A percentile compares a stretch with the other conserved stretches of the same genome.
Conservation (phyloP, 2,113 vertebrate species). For the Apodemus sylvaticus region DNA sequence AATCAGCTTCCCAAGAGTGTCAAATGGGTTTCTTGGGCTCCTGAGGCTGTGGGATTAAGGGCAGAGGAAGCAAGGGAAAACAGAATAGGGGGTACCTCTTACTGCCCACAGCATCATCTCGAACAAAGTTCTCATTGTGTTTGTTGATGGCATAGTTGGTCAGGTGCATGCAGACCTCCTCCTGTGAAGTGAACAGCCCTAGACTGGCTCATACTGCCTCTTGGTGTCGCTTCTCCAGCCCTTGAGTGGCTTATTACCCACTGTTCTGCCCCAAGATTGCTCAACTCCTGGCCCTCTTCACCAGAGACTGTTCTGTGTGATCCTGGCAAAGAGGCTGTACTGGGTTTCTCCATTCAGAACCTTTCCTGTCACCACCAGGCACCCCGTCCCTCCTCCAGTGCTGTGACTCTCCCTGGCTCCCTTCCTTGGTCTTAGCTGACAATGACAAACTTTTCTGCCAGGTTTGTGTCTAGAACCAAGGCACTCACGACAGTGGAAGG, state of each 20-base stretch:
- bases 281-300: background rate
- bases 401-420: background rate
- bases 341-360: background rate
- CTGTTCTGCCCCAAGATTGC: background rate
- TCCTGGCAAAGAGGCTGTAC: background rate
- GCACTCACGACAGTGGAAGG: background rate
- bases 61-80: background rate
- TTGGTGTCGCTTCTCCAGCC: accelerated
- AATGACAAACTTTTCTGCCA: background rate
- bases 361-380: background rate
- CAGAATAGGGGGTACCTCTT: slow-evolving; percentile 85
- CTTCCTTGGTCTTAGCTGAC: background rate
- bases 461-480: background rate
- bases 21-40: background rate
- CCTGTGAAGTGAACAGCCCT: slow-evolving; percentile 72
- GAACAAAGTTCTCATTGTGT: slow-evolving; percentile 85
- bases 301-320: background rate
- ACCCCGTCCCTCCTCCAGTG: background rate
- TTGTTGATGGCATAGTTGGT: slow-evolving; percentile 91
- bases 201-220: background rate
- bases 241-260: background rate
- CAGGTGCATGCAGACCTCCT: slow-evolving; percentile 88
- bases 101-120: slow-evolving; percentile 84
- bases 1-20: background rate
- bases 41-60: background rate